Conservation (phyloP, 2,797 vertebrate genomes). For the Hydrophis major region DNA sequence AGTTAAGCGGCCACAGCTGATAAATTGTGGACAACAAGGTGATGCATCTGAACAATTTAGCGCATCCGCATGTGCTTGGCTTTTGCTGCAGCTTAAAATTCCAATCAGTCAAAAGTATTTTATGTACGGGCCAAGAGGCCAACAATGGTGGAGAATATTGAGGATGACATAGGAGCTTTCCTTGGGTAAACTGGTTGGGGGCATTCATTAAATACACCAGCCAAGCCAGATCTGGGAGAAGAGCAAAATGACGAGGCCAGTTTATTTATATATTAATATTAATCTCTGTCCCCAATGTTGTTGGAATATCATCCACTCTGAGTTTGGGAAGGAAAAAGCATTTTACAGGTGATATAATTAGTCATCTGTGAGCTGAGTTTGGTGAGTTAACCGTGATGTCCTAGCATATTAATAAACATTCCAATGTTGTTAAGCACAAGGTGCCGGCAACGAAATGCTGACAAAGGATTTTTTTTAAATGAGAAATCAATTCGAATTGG, state of each 20-base stretch:
- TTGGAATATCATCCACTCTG: slow-evolving; percentile 26
- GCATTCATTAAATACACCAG: slow-evolving; percentile 60
- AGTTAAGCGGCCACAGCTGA: slow-evolving; percentile 73
- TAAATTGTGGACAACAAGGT: slow-evolving; percentile 69
- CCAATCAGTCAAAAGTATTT: slow-evolving; percentile 62
- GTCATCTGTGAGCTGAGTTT: background rate
- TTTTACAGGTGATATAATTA: background rate
- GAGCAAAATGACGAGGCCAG: slow-evolving; percentile 53
- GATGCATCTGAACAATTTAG: slow-evolving; percentile 51
- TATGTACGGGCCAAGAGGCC: slow-evolving; percentile 53
- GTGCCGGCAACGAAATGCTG: background rate
- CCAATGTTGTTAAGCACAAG: background rate
- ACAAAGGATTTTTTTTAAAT: background rate
- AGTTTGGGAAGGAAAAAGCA: slow-evolving; percentile 1
- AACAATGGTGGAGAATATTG: slow-evolving; percentile 37
- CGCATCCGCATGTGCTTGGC: slow-evolving; percentile 39
- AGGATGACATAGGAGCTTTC: slow-evolving; percentile 37
- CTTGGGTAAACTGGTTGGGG: slow-evolving; percentile 62
- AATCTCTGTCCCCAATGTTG: slow-evolving; percentile 57
- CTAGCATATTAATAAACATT: background rate
- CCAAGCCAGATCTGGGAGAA: slow-evolving; percentile 21
- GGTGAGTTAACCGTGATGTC: background rate
- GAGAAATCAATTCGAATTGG: background rate
- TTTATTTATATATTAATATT: slow-evolving; percentile 59
- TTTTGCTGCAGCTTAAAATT: slow-evolving; percentile 56